These are phyloP conservation scores for Glandiceps talaboti DNA, from an alignment of 53 echinoderm and acorn worm genomes.

Conservation along the genomic window DNA sequence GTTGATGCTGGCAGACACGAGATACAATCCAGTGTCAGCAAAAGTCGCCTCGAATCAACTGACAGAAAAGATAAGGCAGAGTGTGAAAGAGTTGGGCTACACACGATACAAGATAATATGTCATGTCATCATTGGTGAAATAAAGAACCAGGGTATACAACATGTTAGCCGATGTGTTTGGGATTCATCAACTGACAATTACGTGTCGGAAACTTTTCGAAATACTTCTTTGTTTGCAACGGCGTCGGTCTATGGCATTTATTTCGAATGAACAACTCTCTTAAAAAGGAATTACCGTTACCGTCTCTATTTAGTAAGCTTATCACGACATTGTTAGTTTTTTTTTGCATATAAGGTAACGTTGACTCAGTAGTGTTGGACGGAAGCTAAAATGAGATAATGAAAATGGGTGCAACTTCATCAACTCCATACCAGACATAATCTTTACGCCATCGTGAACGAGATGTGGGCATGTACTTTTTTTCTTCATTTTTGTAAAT, in stretches of 20 bases:
- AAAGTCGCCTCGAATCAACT: slow-evolving; percentile 28
- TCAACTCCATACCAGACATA: too few relatives aligned
- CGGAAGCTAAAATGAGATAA: too few relatives aligned
- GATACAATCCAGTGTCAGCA: slow-evolving; percentile 33
- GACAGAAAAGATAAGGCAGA: slow-evolving; percentile 54
- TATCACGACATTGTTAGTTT: too few relatives aligned
- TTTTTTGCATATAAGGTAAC: too few relatives aligned
- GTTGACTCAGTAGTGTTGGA: too few relatives aligned
- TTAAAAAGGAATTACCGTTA: too few relatives aligned
- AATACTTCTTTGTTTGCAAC: slow-evolving; percentile 44
- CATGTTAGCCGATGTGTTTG: slow-evolving; percentile 50
- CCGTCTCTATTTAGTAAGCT: too few relatives aligned
- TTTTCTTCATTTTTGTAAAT: too few relatives aligned
- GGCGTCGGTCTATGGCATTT: slow-evolving; percentile 49
- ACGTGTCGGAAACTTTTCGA: slow-evolving; percentile 34
- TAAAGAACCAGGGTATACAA: slow-evolving; percentile 28
- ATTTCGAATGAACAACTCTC: slow-evolving; percentile 65
- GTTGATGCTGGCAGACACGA: slow-evolving; percentile 36
- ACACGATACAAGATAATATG: slow-evolving; percentile 52
- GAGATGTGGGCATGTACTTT: too few relatives aligned
- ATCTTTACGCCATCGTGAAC: too few relatives aligned
- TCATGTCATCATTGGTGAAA: slow-evolving; percentile 46
- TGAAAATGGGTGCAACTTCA: too few relatives aligned
- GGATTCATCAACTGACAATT: slow-evolving; percentile 49
- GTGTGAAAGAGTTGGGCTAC: slow-evolving; percentile 63